Base-by-base conservation (phyloP, 2,888 invertebrate species). In the Scaptomyza tumidula region DNA sequence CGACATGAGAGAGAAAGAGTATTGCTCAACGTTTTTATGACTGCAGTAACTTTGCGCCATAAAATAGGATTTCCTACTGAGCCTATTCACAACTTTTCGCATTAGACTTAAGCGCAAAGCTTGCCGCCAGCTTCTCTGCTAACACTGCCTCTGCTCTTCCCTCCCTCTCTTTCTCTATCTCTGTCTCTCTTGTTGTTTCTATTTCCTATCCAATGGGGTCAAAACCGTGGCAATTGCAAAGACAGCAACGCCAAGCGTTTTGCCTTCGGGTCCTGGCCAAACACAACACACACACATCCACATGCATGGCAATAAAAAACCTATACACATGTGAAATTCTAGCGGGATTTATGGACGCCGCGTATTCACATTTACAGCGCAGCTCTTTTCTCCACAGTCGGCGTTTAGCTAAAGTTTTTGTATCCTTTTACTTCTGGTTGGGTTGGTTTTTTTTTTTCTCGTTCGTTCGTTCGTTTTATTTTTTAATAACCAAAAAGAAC, bases 51-150 rank as follows among this genome's bases (percentile, higher is more conserved):
- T 85, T 85, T 85, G 74, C 77, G 72, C 85, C 85, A 85, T 85
- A 85, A 85, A 85, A 85, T 89, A 85, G 85, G 89, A 85, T 85
- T 85, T 85, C 89, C 86, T 85, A 87, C 85, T 85, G 85, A 85
- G 85, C 85, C 85, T 85, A 85, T 85, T 89, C 89, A 89, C 85
- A 85, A 85, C 85, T 85, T 85, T 85, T 87, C 89, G 85, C 85
- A 85, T 85, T 85, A 85, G 85, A 89, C 85, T 89, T 89, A 89
- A 85, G 89, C 89, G 89, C 71, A 85, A 85, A 85, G 89, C 87
- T 66, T 81, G 77, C 88, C 72, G 78, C 69, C 74, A 87, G 78
- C 72, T 61, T 60, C 70, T 52, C 39, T 39, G 39, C 43, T 48
- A 31, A 10, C 14, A n/a, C 48, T 31, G 14, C 39, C 33, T 7